phyloP scores from a whole-genome alignment of 2,888 invertebrate genomes.

The Scotopteryx bipunctaria region DNA sequence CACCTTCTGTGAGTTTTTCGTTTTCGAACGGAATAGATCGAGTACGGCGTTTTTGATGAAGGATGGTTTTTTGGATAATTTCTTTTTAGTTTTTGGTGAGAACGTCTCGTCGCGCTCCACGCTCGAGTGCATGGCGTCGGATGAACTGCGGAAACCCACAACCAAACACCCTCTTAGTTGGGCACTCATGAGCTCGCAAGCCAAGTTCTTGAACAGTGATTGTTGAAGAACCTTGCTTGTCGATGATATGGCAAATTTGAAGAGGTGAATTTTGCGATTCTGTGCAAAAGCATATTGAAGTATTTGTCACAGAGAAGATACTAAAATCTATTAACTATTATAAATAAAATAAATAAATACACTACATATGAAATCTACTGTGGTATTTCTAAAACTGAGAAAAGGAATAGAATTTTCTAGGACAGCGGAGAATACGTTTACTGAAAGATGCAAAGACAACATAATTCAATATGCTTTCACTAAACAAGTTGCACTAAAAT shows the following conservation, averaged over 20 bases:
- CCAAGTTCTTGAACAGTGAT: conserved; percentile 59
- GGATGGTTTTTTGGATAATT: conserved; percentile 81
- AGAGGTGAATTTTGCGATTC: conserved; percentile 69
- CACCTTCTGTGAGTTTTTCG: conserved; percentile 76
- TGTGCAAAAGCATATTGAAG: conserved; percentile 79
- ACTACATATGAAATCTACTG: conserved; percentile 22
- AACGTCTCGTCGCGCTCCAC: conserved; percentile 79
- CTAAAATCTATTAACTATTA: conserved; percentile 16
- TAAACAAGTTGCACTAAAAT: conserved; percentile 82
- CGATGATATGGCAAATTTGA: conserved; percentile 61
- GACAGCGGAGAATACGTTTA: conserved; percentile 30
- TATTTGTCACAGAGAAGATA: conserved; percentile 51
- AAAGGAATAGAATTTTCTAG: conserved; percentile 4
- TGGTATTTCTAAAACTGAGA: conserved; percentile 3
- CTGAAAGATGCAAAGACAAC: conserved; percentile 42
- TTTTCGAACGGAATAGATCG: conserved; percentile 80
- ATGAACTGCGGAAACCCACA: conserved; percentile 82
- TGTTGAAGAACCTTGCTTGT: conserved; percentile 65
- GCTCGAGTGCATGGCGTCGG: conserved; percentile 79
- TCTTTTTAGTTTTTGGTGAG: conserved; percentile 83
- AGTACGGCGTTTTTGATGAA: conserved; percentile 82
- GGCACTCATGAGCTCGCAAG: conserved; percentile 43
- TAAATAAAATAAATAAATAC: conserved; percentile 24
- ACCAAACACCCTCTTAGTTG: conserved; percentile 80
- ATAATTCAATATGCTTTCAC: conserved; percentile 80